Conservation (phyloP, 2,113 vertebrate species). For the Sceloporus undulatus region DNA sequence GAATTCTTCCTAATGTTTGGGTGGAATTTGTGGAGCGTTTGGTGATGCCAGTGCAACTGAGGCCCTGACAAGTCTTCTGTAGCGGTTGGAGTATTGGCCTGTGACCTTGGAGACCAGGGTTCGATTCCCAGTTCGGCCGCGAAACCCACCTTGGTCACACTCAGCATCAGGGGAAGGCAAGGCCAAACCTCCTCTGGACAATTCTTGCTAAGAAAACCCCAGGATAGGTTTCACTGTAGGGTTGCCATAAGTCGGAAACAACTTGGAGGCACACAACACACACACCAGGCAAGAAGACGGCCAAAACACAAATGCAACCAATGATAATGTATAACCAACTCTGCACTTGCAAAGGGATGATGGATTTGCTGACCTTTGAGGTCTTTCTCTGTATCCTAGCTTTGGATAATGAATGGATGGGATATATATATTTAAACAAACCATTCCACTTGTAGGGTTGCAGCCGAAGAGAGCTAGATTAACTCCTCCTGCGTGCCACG, state of each 20-base stretch:
- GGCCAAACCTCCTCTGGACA: no score
- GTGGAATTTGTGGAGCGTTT: not conserved
- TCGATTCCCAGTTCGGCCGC: no score
- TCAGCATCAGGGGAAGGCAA: no score
- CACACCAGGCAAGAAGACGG: not conserved
- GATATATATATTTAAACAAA: not conserved
- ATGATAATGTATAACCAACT: accelerated
- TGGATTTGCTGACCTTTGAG: accelerated
- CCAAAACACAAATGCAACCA: not conserved
- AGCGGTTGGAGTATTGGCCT: no score
- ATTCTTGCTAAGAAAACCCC: no score
- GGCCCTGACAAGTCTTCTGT: not conserved
- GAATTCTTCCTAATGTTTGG: no score
- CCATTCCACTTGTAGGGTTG: not conserved
- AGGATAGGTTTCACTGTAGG: no score
- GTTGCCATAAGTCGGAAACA: no score
- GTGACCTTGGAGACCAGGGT: no score
- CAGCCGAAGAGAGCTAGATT: not conserved
- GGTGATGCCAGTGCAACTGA: not conserved
- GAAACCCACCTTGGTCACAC: no score
- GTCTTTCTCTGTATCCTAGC: not conserved
- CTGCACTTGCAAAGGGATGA: not conserved
- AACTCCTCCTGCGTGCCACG: not conserved
- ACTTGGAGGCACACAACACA: no score
- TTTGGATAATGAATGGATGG: not conserved